These are phyloP conservation scores for Plebejus melissa DNA, from an alignment of 2,888 invertebrate genomes.

Conservation along the genomic window DNA sequence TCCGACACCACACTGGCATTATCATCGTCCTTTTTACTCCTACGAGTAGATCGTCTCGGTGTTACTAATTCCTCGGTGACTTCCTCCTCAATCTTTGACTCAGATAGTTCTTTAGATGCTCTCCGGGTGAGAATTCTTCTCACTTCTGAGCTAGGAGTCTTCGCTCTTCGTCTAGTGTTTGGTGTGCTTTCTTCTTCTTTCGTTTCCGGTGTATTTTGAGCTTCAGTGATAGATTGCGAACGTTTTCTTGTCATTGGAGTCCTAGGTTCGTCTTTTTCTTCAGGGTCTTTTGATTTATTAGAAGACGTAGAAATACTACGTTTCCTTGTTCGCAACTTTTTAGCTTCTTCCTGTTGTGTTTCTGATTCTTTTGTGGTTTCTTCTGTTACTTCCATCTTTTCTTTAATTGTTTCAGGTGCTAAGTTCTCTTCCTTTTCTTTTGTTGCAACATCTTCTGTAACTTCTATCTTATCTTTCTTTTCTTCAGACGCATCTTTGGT, in stretches of 20 bases:
- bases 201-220: slow-evolving; percentile 30
- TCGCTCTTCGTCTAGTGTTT: slow-evolving; percentile 45
- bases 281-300: slow-evolving; percentile 39
- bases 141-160: slow-evolving; percentile 58
- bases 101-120: slow-evolving; percentile 59
- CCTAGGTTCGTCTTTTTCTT: slow-evolving; percentile 41
- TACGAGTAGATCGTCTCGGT: slow-evolving; percentile 52
- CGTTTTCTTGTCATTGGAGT: slow-evolving; percentile 58
- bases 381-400: slow-evolving; percentile 9
- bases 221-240: slow-evolving; percentile 52
- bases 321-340: slow-evolving; percentile 38
- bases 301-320: slow-evolving; percentile 47
- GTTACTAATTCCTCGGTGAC: slow-evolving; percentile 50
- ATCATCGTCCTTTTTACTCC: slow-evolving; percentile 56
- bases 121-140: slow-evolving; percentile 62
- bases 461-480: not conserved
- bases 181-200: slow-evolving; percentile 32
- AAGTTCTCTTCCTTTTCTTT: slow-evolving; percentile 6
- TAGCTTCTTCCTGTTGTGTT: slow-evolving; percentile 17
- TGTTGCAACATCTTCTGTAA: not conserved
- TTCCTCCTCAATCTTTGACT: slow-evolving; percentile 51
- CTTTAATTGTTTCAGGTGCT: not conserved
- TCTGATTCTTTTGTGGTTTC: slow-evolving; percentile 27
- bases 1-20: slow-evolving; percentile 59
- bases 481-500: not conserved